Conservation (phyloP, 2,113 vertebrate genomes). For the Stigmatopora nigra region DNA sequence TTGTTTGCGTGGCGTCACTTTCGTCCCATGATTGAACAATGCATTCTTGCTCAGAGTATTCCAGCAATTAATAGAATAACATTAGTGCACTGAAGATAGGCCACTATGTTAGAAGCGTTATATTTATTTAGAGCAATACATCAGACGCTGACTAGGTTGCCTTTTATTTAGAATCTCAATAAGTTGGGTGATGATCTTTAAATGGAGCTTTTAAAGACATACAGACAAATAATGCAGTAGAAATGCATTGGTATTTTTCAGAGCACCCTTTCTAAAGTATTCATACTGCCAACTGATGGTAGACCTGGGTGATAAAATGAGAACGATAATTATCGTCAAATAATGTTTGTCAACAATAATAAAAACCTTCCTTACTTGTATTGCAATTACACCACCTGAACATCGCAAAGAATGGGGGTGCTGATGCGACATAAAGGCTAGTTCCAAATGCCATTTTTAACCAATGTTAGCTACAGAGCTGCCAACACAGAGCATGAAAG, state of each 20-base stretch:
- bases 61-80: constrained; percentile 5
- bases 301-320: too few species aligned
- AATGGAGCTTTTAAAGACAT: constrained; percentile 29
- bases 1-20: constrained; percentile 63
- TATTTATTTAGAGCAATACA: constrained; percentile 21
- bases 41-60: constrained; percentile 18
- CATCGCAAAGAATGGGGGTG: too few species aligned
- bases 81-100: constrained; percentile 30
- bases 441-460: too few species aligned
- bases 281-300: too few species aligned
- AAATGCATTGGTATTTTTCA: constrained; percentile 31
- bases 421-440: too few species aligned
- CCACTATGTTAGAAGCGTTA: constrained; percentile 35
- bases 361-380: too few species aligned
- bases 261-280: constrained; percentile 6
- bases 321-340: too few species aligned
- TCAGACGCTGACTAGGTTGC: constrained; percentile 29
- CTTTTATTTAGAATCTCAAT: constrained; percentile 16
- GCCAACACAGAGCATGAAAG: too few species aligned
- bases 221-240: constrained; percentile 36
- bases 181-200: constrained; percentile 44
- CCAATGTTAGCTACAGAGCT: too few species aligned
- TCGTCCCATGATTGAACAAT: constrained; percentile 47
- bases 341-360: too few species aligned
- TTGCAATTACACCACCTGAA: too few species aligned